A percentile compares a stretch with the other conserved stretches of the same genome.
phyloP scores from a whole-genome alignment of 2,888 invertebrate species.

The Chaetoderma sp. region DNA sequence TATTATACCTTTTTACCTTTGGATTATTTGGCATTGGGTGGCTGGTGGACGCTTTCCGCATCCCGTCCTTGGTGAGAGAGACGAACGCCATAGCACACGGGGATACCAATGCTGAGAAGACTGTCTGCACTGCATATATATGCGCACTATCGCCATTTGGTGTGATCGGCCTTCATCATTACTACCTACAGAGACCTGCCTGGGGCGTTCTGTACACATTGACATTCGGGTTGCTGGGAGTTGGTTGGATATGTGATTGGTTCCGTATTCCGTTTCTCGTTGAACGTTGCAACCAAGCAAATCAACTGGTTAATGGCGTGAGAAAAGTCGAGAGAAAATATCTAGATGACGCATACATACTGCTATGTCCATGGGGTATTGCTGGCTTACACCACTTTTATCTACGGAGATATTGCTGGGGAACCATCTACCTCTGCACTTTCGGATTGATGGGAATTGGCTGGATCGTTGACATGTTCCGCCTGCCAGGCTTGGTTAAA shows the following conservation, averaged over 20 bases:
- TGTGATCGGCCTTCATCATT: conserved; percentile 45
- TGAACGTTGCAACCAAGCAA: conserved; percentile 21
- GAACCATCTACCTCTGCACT: conserved; percentile 38
- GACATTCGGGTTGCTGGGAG: conserved; percentile 42
- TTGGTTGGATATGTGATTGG: conserved; percentile 53
- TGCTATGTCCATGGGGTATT: conserved; percentile 26
- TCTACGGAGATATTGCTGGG: conserved; percentile 26
- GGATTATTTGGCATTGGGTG: conserved; percentile 47
- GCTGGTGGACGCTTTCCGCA: neutral
- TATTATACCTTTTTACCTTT: conserved; percentile 24
- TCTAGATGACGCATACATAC: conserved; percentile 9
- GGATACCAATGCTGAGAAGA: neutral
- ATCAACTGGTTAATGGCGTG: neutral
- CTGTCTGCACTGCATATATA: neutral
- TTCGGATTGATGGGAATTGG: conserved; percentile 38
- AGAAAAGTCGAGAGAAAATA: neutral
- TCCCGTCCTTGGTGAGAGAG: neutral
- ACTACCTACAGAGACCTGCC: conserved; percentile 37
- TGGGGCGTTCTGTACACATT: conserved; percentile 45
- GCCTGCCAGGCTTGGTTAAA: conserved; percentile 33
- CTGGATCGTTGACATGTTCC: conserved; percentile 38
- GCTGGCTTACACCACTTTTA: conserved; percentile 39
- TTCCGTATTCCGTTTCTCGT: conserved; percentile 46
- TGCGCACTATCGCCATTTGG: conserved; percentile 34
- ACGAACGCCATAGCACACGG: neutral